These are phyloP conservation scores for Otis tarda DNA, from an alignment of 2,113 vertebrate genomes.

Conservation along the genomic window DNA sequence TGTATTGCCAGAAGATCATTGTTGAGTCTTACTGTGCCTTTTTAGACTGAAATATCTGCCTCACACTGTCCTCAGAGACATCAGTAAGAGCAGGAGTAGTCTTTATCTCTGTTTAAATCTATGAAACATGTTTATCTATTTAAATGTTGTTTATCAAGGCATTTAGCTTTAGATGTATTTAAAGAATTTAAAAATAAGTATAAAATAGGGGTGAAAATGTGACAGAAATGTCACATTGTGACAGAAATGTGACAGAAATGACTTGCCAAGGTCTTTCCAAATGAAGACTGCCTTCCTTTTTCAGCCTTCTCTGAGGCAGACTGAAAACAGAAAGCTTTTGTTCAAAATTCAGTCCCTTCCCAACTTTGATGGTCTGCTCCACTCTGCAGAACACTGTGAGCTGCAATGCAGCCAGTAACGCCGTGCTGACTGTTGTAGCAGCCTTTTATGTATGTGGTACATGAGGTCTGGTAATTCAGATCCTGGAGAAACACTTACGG, in stretches of 20 bases:
- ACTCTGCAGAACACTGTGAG: background rate
- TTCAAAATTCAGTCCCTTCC: background rate
- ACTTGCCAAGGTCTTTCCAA: background rate
- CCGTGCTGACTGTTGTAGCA: background rate
- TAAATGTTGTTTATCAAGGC: background rate
- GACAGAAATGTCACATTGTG: background rate
- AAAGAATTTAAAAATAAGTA: background rate
- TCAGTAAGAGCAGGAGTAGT: background rate
- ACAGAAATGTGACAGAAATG: background rate
- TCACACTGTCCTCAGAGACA: background rate
- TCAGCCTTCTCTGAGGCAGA: background rate
- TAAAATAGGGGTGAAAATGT: background rate
- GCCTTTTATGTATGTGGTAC: background rate
- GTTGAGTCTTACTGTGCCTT: background rate
- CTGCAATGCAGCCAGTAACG: background rate
- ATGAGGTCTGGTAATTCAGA: background rate
- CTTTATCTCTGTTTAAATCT: background rate
- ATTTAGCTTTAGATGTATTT: background rate
- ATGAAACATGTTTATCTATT: background rate
- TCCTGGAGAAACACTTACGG: background rate
- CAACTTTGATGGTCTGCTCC: background rate
- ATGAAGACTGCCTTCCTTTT: background rate
- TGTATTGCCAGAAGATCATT: background rate
- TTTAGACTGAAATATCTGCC: slow-evolving; percentile 7
- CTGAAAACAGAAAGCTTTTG: background rate